These are phyloP conservation scores for Campoplex nolae DNA, from an alignment of 2,888 invertebrate species.

Conservation along the genomic window DNA sequence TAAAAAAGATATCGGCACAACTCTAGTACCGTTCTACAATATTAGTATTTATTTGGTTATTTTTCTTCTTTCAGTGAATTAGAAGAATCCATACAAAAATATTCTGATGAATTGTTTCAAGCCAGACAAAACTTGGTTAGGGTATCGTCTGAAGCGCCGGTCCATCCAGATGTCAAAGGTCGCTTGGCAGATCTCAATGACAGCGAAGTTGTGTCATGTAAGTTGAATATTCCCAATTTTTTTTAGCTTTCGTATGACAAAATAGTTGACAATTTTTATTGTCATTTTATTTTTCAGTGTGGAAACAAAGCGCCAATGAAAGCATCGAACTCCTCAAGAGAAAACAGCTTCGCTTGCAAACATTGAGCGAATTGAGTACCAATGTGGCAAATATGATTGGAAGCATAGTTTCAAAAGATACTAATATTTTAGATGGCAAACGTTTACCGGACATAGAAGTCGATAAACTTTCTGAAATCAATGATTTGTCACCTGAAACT, in stretches of 20 bases:
- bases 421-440: conserved; percentile 73
- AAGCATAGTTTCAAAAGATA: conserved; percentile 72
- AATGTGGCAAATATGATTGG: conserved; percentile 72
- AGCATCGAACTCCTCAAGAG: conserved; percentile 65
- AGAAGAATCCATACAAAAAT: conserved; percentile 64
- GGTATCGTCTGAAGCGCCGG: conserved; percentile 72
- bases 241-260: neutral
- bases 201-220: conserved; percentile 75
- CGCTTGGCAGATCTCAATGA: conserved; percentile 75
- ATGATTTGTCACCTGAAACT: conserved; percentile 73
- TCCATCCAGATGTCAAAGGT: conserved; percentile 73
- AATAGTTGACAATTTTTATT: neutral
- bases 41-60: neutral
- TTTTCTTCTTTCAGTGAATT: conserved; percentile 71
- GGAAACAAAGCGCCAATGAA: conserved; percentile 72
- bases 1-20: neutral
- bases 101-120: conserved; percentile 74
- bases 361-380: conserved; percentile 69
- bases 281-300: conserved; percentile 73
- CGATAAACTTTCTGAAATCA: conserved; percentile 72
- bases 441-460: conserved; percentile 72
- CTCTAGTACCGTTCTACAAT: too few species aligned
- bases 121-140: conserved; percentile 69
- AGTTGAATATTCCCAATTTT: conserved; percentile 39
- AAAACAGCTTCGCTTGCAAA: conserved; percentile 68